Evolutionary conservation across 23 tunicate genomes (phyloP), one percentile per base, ranked within the genome.

Genomic region (Styela plicata): DNA sequence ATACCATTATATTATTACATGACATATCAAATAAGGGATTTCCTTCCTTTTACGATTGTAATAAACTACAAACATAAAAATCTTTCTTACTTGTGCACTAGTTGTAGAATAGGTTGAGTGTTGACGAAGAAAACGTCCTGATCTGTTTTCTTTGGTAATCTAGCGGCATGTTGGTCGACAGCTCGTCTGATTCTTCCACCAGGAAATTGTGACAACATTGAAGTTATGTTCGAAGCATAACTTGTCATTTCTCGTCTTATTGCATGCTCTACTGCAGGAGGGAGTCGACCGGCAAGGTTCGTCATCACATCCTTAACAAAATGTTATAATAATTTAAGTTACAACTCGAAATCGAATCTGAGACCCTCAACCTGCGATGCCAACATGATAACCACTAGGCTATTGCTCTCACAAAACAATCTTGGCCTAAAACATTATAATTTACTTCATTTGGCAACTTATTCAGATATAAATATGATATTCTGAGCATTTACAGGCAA

Each of bases 171-270:
- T 27, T 87, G 30, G 33, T 93, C 98, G 29, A 93, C 87, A 26
- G 71, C 64, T 16, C 93, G 86, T 44, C 87, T 83, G 19, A 93
- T 93, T 33, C 89, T 74, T 1, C 86, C 36, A 3, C 98, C 98
- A 26, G 98, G 98, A 70, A 93, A 93, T 67, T 93, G 98, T 16
- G 98, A 78, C 89, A 93, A 79, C 98, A 93, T 93, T 3, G 98
- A 93, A 2, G 98, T 93, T 52, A 93, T 93, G 70, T 93, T 93
- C 2, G 98, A 93, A 1, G 98, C 98, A 77, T 93, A 93, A 69
- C 82, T 84, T 2, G 93, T 79, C 90, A 96, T 70, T 57, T 91
- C 99, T 23, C 89, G 82, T 5, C 92, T 80, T 31, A 96, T 96
- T 1, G 33, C 73, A 63, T 89, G 89, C 33, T 96, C 97, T n/a